Conservation (phyloP, 2,113 vertebrate genomes). For the Tyrannus savana region DNA sequence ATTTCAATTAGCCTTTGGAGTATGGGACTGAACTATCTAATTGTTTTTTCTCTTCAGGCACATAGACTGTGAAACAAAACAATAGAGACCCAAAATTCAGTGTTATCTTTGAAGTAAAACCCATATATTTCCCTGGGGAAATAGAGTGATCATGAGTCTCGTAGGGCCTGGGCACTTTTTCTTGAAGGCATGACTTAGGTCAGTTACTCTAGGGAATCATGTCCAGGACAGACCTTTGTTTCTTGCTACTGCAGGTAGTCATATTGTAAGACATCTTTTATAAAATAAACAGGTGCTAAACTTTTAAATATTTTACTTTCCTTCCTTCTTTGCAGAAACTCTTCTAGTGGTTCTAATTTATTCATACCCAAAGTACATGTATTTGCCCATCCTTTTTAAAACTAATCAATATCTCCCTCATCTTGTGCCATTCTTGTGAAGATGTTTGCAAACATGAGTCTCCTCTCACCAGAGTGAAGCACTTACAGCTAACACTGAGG, state of each 20-base stretch:
- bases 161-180: neutral
- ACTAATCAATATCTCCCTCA: neutral
- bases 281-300: neutral
- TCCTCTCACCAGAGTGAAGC: neutral
- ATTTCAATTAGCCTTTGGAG: neutral
- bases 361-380: neutral
- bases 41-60: neutral
- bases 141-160: neutral
- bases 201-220: neutral
- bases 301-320: neutral
- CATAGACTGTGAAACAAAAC: neutral
- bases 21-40: neutral
- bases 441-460: neutral
- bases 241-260: neutral
- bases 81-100: neutral
- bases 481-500: neutral
- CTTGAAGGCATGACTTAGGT: neutral
- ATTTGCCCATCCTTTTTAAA: neutral
- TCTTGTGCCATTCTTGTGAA: neutral
- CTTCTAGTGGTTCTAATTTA: neutral
- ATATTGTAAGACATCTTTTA: neutral
- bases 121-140: neutral
- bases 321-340: neutral
- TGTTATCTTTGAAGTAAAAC: neutral
- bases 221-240: neutral